Conservation (phyloP, 2,888 invertebrate genomes). For the Thereva nobilitata region DNA sequence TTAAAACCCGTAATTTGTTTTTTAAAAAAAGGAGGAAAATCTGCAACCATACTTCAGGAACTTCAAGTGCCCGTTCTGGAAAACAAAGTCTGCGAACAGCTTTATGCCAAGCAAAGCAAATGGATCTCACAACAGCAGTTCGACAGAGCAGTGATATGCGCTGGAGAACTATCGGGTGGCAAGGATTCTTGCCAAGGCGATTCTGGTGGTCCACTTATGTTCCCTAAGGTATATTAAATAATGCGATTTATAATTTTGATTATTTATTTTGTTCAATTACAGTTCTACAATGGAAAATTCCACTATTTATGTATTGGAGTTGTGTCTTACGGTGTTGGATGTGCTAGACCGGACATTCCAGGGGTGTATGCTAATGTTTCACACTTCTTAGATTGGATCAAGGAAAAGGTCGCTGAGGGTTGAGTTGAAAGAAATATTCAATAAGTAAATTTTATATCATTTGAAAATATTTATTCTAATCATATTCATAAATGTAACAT, state of each 20-base stretch:
- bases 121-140: conserved; percentile 52
- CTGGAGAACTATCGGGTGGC: conserved; percentile 52
- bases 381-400: conserved; percentile 67
- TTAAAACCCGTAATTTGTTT: not conserved
- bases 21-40: conserved; percentile 65
- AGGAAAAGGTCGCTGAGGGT: conserved; percentile 51
- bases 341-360: conserved; percentile 66
- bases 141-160: conserved; percentile 50
- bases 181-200: conserved; percentile 58
- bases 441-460: no score
- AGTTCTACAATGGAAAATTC: conserved; percentile 36
- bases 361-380: conserved; percentile 69
- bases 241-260: conserved; percentile 1
- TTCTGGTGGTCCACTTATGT: conserved; percentile 58
- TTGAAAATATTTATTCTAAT: no score
- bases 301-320: conserved; percentile 64
- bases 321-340: conserved; percentile 69
- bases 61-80: conserved; percentile 72
- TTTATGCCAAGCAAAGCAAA: conserved; percentile 47
- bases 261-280: not conserved
- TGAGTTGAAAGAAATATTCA: not conserved
- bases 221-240: conserved; percentile 47
- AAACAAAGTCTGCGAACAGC: conserved; percentile 64
- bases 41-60: conserved; percentile 68
- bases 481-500: no score